Base-by-base conservation (phyloP, 1,140 invertebrate genomes). In the Brachystomella parvula region DNA sequence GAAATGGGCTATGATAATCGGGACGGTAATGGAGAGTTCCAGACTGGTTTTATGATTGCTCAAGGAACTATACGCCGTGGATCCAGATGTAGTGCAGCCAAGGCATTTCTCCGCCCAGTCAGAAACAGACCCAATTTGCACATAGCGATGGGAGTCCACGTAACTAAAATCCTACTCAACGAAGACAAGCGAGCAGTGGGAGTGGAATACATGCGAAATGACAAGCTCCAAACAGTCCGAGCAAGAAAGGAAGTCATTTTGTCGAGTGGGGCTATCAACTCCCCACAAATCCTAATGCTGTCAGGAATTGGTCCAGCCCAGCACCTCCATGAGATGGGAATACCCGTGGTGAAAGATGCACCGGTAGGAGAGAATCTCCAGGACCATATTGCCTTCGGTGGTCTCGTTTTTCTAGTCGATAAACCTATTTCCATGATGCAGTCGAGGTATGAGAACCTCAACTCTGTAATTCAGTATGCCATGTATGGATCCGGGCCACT, bases 31-130 rank as follows among this genome's bases (percentile, higher is more conserved):
- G 88, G 92, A 32, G 87, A 86, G 64, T 77, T 82, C 1, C 89
- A 92, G 86, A 80, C 87, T 0, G 89, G 90, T 2, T 92, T 92
- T 67, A 90, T 92, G 87, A 86, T 92, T 44, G 87, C 89, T 2
- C 90, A 94, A 82, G 94, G 87, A 3, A 96, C 92, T 0, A 90
- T 95, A 24, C 77, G 90, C 68, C 78, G 89, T 53, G 92, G 92
- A 0, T 87, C 84, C 0, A 80, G 94, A 57, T 96, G 93, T 76
- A 93, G 89, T 67, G 92, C 92, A 6, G 88, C 92, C 0, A 92
- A 92, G 71, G 83, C 82, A 2, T 87, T 84, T 76, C 73, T 88
- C 24, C 75, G 76, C 62, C 80, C 83, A 33, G 79, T 76, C 2
- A 76, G 80, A 68, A 76, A 81, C 47, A 77, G 83, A 69, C 72